Base-by-base conservation (phyloP, 2,113 vertebrate species). In the Campylomormyrus tamandua region DNA sequence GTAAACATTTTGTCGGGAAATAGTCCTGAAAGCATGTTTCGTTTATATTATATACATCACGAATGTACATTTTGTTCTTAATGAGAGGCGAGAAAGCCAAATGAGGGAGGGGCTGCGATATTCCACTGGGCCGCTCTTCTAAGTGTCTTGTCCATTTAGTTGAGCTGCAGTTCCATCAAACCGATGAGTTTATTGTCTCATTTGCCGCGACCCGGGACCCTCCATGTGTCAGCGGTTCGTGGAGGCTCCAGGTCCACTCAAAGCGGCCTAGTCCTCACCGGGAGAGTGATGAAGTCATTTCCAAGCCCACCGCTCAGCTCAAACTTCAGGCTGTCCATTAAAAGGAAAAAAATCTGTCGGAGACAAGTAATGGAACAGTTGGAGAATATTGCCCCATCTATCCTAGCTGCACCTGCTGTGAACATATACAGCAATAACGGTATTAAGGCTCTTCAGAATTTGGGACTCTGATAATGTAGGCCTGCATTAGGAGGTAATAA, bases 201-300 rank as follows among this genome's bases (percentile, higher is more conserved):
- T 88, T 87, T 42, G 89, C 52, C 80, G 9, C 45, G 27, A 49
- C 39, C 58, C 24, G 2, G 17, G 35, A 80, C 35, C 13, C 74
- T 88, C 56, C 56, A 5, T n/a, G 88, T 77, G 70, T 90, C 88
- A 42, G 50, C 66, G 74, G 74, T 89, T 88, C 90, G 88, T 87
- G 77, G 88, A 21, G 77, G 83, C 90, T 48, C 88, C 87, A 92
- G 90, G 52, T 80, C 27, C 90, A 24, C 49, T 87, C 77, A 49
- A 45, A 56, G 66, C 10, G 89, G 42, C 52, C 27, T 77, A 42
- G 58, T 88, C 89, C 87, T 86, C 46, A 7, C 89, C 39, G 86
- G 86, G 62, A 89, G 52, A 87, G 89, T 91, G 91, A 93, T 94
- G 56, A 91, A 90, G 93, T 91, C n/a, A 90, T 85, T 92, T 91